Evolutionary conservation across 2,113 vertebrate genomes (phyloP).

Genomic region (Platichthys stellatus): DNA sequence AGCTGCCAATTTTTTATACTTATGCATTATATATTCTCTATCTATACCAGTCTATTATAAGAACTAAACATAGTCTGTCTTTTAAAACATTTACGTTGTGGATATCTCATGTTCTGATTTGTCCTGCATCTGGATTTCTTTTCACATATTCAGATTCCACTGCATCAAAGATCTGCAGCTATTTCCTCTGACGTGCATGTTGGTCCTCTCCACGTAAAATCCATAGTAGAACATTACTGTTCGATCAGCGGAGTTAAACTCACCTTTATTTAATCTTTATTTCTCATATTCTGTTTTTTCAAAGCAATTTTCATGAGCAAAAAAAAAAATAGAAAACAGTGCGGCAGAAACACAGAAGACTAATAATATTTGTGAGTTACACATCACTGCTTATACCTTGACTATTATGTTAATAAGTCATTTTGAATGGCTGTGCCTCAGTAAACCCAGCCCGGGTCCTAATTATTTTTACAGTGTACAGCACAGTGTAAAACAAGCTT

Average conservation of each 20-base stretch:
- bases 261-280: not conserved
- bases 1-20: not conserved
- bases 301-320: not conserved
- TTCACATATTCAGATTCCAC: too few species aligned
- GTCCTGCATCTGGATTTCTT: too few species aligned
- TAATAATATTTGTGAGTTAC: not conserved
- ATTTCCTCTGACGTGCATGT: too few species aligned
- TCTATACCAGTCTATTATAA: too few species aligned
- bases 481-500: constrained; percentile 16
- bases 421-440: constrained; percentile 6
- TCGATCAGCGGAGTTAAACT: too few species aligned
- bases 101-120: too few species aligned
- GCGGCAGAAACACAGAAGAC: not conserved
- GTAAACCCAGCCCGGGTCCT: constrained; percentile 12
- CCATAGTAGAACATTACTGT: too few species aligned
- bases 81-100: too few species aligned
- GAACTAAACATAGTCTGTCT: too few species aligned
- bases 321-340: not conserved
- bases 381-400: constrained; percentile 5
- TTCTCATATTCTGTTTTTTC: too few species aligned
- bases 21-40: not conserved
- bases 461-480: constrained; percentile 29
- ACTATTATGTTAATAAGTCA: constrained; percentile 17
- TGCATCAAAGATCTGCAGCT: too few species aligned
- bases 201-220: too few species aligned